phyloP scores from a whole-genome alignment of 1,140 invertebrate species.

The Nylanderia fulva region DNA sequence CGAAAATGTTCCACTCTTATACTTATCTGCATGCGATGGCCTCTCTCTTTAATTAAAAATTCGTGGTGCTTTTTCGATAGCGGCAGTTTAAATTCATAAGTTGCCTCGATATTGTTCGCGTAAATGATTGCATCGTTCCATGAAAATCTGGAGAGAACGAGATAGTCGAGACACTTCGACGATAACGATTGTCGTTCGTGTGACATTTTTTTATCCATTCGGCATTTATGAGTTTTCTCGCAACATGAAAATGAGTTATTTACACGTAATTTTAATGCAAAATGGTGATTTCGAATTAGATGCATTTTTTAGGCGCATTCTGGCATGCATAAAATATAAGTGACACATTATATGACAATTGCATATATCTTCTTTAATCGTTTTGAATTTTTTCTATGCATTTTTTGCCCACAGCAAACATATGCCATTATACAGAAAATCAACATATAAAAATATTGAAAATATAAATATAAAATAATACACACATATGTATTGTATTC shows the following conservation, averaged over 20 bases:
- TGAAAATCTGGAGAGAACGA: not conserved
- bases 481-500: no score
- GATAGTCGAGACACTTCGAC: not conserved
- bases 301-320: not conserved
- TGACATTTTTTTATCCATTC: not conserved
- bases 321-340: not conserved
- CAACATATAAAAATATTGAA: no score
- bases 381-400: conserved; percentile 3
- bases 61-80: not conserved
- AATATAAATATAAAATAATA: no score
- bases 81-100: conserved; percentile 39
- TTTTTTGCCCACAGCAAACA: no score
- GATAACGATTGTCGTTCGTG: conserved; percentile 7
- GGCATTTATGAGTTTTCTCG: not conserved
- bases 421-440: no score
- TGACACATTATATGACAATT: not conserved
- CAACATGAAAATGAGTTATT: conserved; percentile 11
- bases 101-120: not conserved
- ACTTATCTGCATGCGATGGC: not conserved
- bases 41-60: conserved; percentile 57
- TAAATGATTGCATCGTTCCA: conserved; percentile 10
- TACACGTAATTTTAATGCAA: not conserved
- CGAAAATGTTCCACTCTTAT: not conserved
- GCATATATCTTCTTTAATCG: not conserved
- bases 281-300: not conserved